These are phyloP conservation scores for Leucophora obtusa DNA, from an alignment of 2,888 invertebrate genomes.

Conservation along the genomic window DNA sequence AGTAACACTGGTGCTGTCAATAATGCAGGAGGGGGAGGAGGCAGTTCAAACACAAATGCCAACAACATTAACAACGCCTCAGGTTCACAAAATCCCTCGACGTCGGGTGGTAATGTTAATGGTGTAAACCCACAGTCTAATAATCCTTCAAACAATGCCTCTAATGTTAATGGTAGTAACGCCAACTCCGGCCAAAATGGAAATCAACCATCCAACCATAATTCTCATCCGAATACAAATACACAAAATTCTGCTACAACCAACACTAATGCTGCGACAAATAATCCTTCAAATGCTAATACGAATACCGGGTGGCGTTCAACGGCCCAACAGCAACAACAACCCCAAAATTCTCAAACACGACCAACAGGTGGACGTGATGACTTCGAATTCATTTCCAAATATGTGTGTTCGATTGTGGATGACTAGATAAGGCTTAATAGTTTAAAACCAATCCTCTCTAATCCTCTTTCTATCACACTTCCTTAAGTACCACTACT, in stretches of 20 bases:
- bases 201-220: conserved; percentile 62
- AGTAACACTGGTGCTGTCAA: conserved; percentile 56
- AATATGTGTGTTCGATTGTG: conserved; percentile 78
- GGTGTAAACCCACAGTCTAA: conserved; percentile 51
- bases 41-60: conserved; percentile 63
- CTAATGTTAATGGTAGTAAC: conserved; percentile 59
- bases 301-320: conserved; percentile 67
- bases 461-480: conserved; percentile 57
- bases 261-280: conserved; percentile 77
- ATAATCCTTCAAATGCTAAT: conserved; percentile 71
- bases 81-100: conserved; percentile 58
- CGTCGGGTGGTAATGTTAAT: conserved; percentile 53
- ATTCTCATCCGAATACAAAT: conserved; percentile 61
- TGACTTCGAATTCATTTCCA: conserved; percentile 78
- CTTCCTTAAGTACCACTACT: conserved; percentile 61
- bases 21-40: conserved; percentile 58
- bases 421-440: conserved; percentile 72
- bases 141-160: conserved; percentile 57
- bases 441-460: conserved; percentile 53
- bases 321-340: conserved; percentile 69
- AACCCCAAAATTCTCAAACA: conserved; percentile 74
- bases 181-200: conserved; percentile 62
- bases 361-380: conserved; percentile 77
- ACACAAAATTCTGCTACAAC: conserved; percentile 81
- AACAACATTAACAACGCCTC: conserved; percentile 61